Base-by-base conservation (phyloP, 2,888 invertebrate genomes). In the Coleophora deauratella region DNA sequence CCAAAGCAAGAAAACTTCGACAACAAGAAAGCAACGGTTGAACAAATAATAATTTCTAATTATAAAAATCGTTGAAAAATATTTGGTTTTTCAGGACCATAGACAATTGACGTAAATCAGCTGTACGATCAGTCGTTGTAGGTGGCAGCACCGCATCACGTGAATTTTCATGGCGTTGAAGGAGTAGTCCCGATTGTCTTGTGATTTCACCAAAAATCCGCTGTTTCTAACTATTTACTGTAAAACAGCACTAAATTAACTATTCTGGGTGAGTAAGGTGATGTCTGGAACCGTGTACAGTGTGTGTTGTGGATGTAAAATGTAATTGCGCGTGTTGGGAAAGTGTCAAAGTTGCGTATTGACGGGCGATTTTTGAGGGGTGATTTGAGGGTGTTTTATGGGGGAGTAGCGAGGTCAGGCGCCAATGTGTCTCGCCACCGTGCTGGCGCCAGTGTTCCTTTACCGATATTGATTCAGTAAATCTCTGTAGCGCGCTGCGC, bases 61-160 rank as follows among this genome's bases (percentile, higher is more conserved):
- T n/a, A n/a, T n/a, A n/a, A n/a, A n/a, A n/a, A n/a, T n/a, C 31
- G 7, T n/a, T 4, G 10, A 31, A 6, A 27, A 35, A 21, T 21
- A 21, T 21, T 21, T 6, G 3, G 6, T 4, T 21, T 21, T 21
- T 21, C 21, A 21, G 30, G 38, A 41, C 60, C 85, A 86, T 85
- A 86, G 85, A 85, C 77, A 82, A 81, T 72, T 84, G 85, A 85
- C 84, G 79, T 82, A 80, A 85, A 86, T 86, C 86, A 86, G 86
- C 86, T 86, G 86, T 84, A 77, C 61, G 59, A 65, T 68, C 65
- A 76, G 72, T 76, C 57, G 66, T 78, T 76, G 72, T 79, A 87
- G 87, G 76, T 86, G 84, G 87, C 86, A 87, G 85, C 86, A 87
- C 86, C 64, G 86, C 81, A 82, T 88, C 88, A 88, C 88, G 88